Evolutionary conservation across 2,797 vertebrate species (phyloP).

Genomic region (Halcyon smyrnensis): DNA sequence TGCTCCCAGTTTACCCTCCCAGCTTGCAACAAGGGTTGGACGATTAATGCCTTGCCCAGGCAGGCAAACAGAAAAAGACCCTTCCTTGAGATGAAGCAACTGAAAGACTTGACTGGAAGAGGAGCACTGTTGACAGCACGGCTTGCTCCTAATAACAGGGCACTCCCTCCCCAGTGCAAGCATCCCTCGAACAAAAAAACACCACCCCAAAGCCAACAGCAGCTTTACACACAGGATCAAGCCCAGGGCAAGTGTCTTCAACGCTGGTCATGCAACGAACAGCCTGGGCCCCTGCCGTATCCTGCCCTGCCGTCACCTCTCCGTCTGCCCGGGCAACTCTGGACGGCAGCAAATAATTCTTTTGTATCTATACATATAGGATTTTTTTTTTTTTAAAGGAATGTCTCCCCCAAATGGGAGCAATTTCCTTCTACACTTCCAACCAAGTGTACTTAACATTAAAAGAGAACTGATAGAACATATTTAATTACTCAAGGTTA

Average conservation of each 20-base stretch:
- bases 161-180: rapidly evolving
- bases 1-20: conserved; percentile 38
- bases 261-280: not conserved
- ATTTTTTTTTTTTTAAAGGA: conserved; percentile 71
- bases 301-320: conserved; percentile 10
- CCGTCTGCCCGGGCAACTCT: not conserved
- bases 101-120: not conserved
- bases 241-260: rapidly evolving
- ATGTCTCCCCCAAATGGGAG: conserved; percentile 83
- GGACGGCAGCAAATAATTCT: not conserved
- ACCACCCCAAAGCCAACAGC: not conserved
- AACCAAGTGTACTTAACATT: conserved; percentile 86
- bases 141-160: not conserved
- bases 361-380: not conserved
- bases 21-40: not conserved
- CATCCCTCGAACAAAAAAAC: not conserved
- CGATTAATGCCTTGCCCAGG: not conserved
- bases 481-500: conserved; percentile 89
- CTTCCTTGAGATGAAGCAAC: conserved; percentile 20
- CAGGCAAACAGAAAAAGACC: conserved; percentile 7
- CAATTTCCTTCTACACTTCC: conserved; percentile 81
- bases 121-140: rapidly evolving
- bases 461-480: conserved; percentile 86
- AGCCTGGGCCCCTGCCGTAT: not conserved
- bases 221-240: not conserved